Evolutionary conservation across 2,113 vertebrate genomes (phyloP).

Genomic region (Rhinoderma darwinii): DNA sequence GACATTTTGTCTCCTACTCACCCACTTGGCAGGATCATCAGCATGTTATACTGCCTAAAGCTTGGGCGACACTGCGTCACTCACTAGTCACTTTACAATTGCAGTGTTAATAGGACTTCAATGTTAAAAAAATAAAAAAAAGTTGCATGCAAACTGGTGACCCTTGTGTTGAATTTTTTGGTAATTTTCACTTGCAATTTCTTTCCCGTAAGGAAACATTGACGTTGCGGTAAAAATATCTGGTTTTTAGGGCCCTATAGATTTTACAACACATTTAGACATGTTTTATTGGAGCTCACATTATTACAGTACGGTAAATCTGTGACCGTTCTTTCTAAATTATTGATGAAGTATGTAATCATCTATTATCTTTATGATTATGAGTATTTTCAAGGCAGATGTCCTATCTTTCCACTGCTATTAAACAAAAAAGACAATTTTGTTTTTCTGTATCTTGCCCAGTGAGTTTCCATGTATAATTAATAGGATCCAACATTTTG

Average conservation of each 20-base stretch:
- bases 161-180: too few relatives aligned
- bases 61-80: not conserved
- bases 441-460: not conserved
- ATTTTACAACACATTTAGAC: too few relatives aligned
- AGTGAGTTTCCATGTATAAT: not conserved
- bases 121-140: not conserved
- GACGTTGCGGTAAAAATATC: not conserved
- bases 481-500: not conserved
- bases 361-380: not conserved
- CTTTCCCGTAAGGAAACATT: not conserved
- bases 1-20: not conserved
- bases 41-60: not conserved
- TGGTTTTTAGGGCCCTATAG: too few relatives aligned
- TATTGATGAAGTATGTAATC: constrained; percentile 1
- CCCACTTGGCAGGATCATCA: not conserved
- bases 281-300: not conserved
- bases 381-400: not conserved
- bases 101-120: not conserved
- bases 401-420: not conserved
- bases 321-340: not conserved
- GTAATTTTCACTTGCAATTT: too few relatives aligned
- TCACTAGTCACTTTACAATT: not conserved
- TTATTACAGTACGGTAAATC: not conserved
- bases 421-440: not conserved
- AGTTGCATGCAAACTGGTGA: too few relatives aligned